Conservation (phyloP, 2,888 invertebrate genomes). For the Omphaloscelis lunosa region DNA sequence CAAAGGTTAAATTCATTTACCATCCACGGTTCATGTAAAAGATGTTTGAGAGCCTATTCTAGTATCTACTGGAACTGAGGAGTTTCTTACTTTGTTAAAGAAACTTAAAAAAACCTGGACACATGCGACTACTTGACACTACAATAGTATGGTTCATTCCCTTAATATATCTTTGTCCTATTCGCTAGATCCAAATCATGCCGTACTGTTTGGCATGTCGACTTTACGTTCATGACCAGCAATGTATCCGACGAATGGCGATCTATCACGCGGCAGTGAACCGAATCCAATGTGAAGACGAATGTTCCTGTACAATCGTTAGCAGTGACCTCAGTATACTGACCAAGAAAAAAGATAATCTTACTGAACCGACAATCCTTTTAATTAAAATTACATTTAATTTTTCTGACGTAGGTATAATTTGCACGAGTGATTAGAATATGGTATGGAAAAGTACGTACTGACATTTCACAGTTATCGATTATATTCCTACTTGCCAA, state of each 20-base stretch:
- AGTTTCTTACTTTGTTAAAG: background rate
- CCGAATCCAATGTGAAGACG: background rate
- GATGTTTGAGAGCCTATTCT: background rate
- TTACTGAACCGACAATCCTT: background rate
- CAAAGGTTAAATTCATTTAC: background rate
- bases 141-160: no score
- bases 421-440: background rate
- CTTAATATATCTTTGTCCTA: no score
- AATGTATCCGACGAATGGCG: background rate
- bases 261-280: background rate
- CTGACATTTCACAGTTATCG: background rate
- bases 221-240: background rate
- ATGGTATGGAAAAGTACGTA: background rate
- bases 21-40: no score
- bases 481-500: background rate
- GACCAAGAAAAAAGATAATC: no score
- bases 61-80: background rate
- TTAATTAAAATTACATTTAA: background rate
- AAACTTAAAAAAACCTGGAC: background rate
- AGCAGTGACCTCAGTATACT: no score
- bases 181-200: background rate
- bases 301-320: background rate
- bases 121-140: background rate
- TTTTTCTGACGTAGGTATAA: background rate
- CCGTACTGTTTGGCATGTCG: background rate